Percentiles rank a stretch among this genome's conserved stretches.
Evolutionary conservation across 2,797 vertebrate species (phyloP).

Genomic region (Oreonectes daqikongensis): DNA sequence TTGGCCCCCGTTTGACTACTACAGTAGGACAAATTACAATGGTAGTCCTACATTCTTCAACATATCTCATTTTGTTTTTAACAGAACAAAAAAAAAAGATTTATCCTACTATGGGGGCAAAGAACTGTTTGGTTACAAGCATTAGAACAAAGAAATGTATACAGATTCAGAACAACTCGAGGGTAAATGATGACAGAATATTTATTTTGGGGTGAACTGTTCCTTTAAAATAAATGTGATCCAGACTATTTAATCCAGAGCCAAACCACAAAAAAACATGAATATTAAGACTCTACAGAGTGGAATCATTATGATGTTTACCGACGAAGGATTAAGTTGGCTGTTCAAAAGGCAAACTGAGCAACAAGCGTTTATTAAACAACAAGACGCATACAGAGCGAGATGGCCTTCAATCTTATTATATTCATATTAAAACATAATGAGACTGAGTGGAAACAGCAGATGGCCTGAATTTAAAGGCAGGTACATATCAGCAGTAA

Average conservation of each 20-base stretch:
- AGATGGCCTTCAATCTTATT: constrained; percentile 28
- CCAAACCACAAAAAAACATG: not conserved
- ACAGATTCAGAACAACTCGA: too few relatives aligned
- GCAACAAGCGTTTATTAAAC: constrained; percentile 28
- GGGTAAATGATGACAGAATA: too few relatives aligned
- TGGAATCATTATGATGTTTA: not conserved
- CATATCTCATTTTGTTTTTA: too few relatives aligned
- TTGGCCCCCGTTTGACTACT: too few relatives aligned
- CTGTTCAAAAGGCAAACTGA: constrained; percentile 28
- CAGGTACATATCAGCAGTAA: constrained; percentile 55
- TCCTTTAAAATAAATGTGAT: too few relatives aligned
- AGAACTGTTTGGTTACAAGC: too few relatives aligned
- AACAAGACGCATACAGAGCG: not conserved
- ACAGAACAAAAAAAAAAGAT: too few relatives aligned
- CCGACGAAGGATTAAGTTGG: constrained; percentile 2
- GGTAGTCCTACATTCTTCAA: too few relatives aligned
- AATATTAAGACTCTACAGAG: not conserved
- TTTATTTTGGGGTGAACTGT: too few relatives aligned
- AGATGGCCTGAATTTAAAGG: constrained; percentile 51
- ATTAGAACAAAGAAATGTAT: too few relatives aligned
- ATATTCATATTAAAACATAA: constrained; percentile 41
- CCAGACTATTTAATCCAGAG: not conserved
- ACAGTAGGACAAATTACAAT: too few relatives aligned
- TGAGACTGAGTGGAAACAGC: constrained; percentile 37
- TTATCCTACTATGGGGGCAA: too few relatives aligned